Evolutionary conservation across 2,888 invertebrate genomes (phyloP).

Genomic region (Anticlea derivata): DNA sequence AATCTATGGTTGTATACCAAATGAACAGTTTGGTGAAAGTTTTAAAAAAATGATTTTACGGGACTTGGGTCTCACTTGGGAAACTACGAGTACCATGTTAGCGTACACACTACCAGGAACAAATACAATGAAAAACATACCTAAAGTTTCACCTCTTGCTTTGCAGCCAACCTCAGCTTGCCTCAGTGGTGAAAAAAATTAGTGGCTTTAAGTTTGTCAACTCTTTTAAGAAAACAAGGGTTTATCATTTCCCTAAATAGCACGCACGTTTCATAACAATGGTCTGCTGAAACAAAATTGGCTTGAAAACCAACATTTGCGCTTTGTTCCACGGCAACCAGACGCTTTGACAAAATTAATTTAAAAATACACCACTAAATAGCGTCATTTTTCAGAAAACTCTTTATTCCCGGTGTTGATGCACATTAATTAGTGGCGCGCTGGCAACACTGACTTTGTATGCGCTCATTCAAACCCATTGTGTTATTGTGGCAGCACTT

Average conservation of each 20-base stretch:
- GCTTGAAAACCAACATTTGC: constrained; percentile 24
- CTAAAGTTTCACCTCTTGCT: no score
- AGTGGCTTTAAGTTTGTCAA: no score
- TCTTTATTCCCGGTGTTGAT: constrained; percentile 35
- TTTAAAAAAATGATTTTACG: no score
- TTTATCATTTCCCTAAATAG: not conserved
- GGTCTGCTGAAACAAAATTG: constrained; percentile 9
- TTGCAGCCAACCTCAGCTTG: no score
- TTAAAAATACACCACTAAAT: constrained; percentile 35
- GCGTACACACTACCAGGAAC: no score
- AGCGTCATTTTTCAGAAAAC: constrained; percentile 27
- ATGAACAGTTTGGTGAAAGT: no score
- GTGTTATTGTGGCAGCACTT: constrained; percentile 58
- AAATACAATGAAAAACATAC: no score
- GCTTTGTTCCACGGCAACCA: constrained; percentile 10
- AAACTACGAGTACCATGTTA: no score
- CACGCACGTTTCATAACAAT: not conserved
- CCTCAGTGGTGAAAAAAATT: no score
- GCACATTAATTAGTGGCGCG: constrained; percentile 64
- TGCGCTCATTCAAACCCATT: constrained; percentile 52
- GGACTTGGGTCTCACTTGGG: no score
- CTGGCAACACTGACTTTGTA: constrained; percentile 49
- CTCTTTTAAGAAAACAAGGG: not conserved
- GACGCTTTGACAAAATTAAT: constrained; percentile 35
- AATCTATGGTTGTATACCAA: no score